Conservation (phyloP, 2,113 vertebrate species). For the Fregata magnificens region DNA sequence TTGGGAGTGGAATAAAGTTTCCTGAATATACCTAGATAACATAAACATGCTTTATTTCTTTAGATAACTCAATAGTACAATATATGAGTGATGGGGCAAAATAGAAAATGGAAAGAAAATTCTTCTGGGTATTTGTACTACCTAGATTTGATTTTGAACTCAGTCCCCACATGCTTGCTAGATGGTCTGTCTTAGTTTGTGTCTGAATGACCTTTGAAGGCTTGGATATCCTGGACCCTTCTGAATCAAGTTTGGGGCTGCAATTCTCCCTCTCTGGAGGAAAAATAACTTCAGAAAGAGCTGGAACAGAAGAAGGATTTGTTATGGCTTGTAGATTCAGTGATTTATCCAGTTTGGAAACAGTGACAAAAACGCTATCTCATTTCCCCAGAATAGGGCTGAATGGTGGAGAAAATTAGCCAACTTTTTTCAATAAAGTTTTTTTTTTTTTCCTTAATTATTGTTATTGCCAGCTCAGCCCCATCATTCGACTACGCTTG, state of each 20-base stretch:
- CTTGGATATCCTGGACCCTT: conserved; percentile 14
- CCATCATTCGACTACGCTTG: conserved; percentile 11
- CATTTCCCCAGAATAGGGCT: conserved; percentile 5
- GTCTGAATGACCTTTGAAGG: conserved; percentile 33
- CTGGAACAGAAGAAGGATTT: conserved; percentile 44
- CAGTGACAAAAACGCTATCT: background rate
- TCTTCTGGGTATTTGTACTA: conserved; percentile 53
- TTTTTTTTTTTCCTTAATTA: conserved; percentile 3
- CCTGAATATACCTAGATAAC: conserved; percentile 34
- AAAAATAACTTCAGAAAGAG: conserved; percentile 33
- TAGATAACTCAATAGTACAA: conserved; percentile 47
- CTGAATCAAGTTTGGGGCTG: conserved; percentile 39
- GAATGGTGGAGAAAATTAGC: conserved; percentile 38
- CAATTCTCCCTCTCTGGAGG: conserved; percentile 1
- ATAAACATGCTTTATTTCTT: conserved; percentile 58
- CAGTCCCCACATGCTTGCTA: background rate
- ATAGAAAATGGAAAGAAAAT: conserved; percentile 60
- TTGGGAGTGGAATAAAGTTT: conserved; percentile 35
- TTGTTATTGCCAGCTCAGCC: conserved; percentile 25
- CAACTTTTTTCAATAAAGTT: conserved; percentile 12
- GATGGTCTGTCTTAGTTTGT: conserved; percentile 50
- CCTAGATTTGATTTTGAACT: conserved; percentile 45
- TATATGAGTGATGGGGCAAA: conserved; percentile 53
- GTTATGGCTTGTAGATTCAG: conserved; percentile 11
- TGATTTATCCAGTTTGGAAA: conserved; percentile 59